Conservation (phyloP, 2,113 vertebrate species). For the Labeo catla region DNA sequence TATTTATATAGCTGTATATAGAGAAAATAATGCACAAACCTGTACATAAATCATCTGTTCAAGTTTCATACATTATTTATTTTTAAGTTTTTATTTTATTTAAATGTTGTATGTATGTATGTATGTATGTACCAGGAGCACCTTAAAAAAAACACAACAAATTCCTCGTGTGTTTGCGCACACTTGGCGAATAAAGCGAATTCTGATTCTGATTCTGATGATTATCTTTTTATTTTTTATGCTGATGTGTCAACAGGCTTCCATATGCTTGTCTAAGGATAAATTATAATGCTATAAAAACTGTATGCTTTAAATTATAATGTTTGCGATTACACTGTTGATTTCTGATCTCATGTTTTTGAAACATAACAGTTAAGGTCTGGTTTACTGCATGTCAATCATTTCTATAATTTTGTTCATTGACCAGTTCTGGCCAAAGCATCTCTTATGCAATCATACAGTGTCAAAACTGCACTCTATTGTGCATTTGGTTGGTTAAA, state of each 20-base stretch:
- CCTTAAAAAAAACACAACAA: no score
- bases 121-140: no score
- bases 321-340: not conserved
- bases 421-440: not conserved
- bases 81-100: no score
- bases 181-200: no score
- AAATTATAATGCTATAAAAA: not conserved
- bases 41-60: no score
- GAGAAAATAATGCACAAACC: no score
- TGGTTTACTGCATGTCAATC: not conserved
- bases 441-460: not conserved
- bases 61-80: no score
- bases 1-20: no score
- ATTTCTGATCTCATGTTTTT: not conserved
- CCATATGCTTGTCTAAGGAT: not conserved
- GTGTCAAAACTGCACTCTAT: not conserved
- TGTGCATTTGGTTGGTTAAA: conserved; percentile 36
- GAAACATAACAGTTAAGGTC: not conserved
- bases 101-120: no score
- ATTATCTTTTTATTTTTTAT: not conserved
- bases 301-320: not conserved
- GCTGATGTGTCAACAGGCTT: not conserved
- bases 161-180: no score
- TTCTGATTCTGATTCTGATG: no score
- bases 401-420: not conserved